These are phyloP conservation scores for Tenebrosternarchus preto DNA, from an alignment of 2,113 vertebrate genomes.

Conservation along the genomic window DNA sequence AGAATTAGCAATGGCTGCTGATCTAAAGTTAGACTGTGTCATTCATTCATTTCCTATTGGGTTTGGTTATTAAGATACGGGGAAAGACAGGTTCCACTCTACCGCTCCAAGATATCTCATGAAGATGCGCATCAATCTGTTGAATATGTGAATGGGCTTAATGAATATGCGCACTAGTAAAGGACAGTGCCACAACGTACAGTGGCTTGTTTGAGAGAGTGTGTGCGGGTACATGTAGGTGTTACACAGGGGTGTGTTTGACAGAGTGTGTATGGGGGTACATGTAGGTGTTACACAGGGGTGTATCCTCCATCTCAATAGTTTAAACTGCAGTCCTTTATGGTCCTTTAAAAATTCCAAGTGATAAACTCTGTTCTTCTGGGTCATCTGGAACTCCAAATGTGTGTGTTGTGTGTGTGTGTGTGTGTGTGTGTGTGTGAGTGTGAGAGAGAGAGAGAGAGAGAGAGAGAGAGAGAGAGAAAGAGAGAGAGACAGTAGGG, in stretches of 20 bases:
- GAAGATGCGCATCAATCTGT: no score
- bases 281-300: not conserved
- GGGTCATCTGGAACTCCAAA: not conserved
- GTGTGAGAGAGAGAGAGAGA: not conserved
- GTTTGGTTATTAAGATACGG: no score
- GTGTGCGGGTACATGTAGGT: not conserved
- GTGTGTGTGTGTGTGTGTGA: not conserved
- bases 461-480: not conserved
- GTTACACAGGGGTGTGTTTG: not conserved
- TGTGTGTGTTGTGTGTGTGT: conserved; percentile 7
- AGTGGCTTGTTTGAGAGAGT: not conserved
- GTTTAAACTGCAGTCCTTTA: no score
- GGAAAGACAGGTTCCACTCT: no score
- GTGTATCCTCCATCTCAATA: not conserved
- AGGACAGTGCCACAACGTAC: no score
- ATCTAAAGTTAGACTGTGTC: no score
- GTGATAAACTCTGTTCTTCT: not conserved
- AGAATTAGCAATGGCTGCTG: no score
- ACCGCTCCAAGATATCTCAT: no score
- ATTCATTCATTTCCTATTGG: no score
- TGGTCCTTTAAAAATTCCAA: not conserved
- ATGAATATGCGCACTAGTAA: no score
- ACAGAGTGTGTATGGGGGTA: conserved; percentile 5
- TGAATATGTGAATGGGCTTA: no score
- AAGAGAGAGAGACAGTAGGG: not conserved